These are phyloP conservation scores for Anniella stebbinsi DNA, from an alignment of 2,797 vertebrate species.

Conservation along the genomic window DNA sequence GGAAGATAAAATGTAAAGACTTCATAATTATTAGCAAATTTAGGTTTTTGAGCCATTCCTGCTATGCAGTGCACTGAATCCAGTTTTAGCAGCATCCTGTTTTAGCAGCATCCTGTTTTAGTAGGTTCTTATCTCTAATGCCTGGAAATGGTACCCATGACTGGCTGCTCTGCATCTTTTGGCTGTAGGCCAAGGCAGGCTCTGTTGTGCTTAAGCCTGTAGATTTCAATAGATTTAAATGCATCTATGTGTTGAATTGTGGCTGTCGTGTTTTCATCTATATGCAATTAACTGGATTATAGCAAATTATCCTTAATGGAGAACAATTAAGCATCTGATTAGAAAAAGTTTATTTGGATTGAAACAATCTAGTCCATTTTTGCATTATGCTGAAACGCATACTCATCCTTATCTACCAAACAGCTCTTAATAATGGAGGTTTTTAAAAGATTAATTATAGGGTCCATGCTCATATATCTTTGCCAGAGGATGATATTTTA, in stretches of 20 bases:
- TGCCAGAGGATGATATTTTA: slow-evolving; percentile 70
- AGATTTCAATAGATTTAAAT: background rate
- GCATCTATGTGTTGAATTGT: background rate
- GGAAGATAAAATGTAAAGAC: slow-evolving; percentile 49
- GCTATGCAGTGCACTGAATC: slow-evolving; percentile 26
- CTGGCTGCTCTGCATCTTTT: slow-evolving; percentile 43
- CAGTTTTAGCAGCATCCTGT: slow-evolving; percentile 56
- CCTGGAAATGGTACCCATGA: slow-evolving; percentile 67
- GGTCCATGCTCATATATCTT: slow-evolving; percentile 57
- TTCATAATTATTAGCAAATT: slow-evolving; percentile 62
- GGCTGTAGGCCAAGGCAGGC: background rate
- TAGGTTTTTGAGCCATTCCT: slow-evolving; percentile 27
- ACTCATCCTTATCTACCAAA: slow-evolving; percentile 56
- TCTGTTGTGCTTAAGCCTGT: background rate
- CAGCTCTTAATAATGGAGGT: slow-evolving; percentile 67
- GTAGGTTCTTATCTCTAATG: slow-evolving; percentile 60
- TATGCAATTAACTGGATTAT: slow-evolving; percentile 46
- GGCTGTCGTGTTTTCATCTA: slow-evolving; percentile 59
- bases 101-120: slow-evolving; percentile 59
- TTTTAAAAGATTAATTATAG: slow-evolving; percentile 68
- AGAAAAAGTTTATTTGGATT: slow-evolving; percentile 57
- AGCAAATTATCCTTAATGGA: slow-evolving; percentile 48
- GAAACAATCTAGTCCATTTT: slow-evolving; percentile 60
- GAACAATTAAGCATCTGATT: slow-evolving; percentile 59
- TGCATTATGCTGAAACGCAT: slow-evolving; percentile 46